A percentile compares a stretch with the other conserved stretches of the same genome.
These are phyloP conservation scores for Picus viridis DNA, from an alignment of 2,797 vertebrate species.

Conservation along the genomic window DNA sequence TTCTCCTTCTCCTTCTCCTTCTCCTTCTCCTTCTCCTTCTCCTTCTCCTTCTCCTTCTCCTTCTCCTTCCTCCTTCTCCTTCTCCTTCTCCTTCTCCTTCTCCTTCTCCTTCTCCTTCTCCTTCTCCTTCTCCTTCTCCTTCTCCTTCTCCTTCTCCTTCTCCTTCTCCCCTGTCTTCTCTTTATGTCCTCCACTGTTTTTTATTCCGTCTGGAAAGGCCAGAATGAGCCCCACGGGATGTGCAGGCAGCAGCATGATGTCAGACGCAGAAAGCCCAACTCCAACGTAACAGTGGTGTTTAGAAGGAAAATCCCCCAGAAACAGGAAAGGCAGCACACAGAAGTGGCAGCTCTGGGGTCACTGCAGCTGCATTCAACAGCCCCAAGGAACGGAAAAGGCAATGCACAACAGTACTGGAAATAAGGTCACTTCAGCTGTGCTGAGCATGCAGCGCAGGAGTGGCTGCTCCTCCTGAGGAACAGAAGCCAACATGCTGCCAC, in stretches of 20 bases:
- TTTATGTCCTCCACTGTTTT: neutral
- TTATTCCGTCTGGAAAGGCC: neutral
- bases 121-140: too few relatives aligned
- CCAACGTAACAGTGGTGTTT: neutral
- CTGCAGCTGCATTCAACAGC: slow-evolving; percentile 28
- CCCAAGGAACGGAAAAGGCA: slow-evolving; percentile 50
- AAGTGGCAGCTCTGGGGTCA: slow-evolving; percentile 17
- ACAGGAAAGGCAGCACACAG: slow-evolving; percentile 56
- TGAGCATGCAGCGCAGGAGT: slow-evolving; percentile 9
- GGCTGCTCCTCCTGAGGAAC: slow-evolving; percentile 15
- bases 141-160: neutral
- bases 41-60: too few relatives aligned
- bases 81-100: too few relatives aligned
- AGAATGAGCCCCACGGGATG: neutral
- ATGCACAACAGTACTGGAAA: slow-evolving; percentile 7
- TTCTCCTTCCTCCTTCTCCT: too few relatives aligned
- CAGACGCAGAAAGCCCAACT: slow-evolving; percentile 16
- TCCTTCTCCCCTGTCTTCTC: neutral
- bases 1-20: too few relatives aligned
- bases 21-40: too few relatives aligned
- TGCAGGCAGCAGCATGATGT: neutral
- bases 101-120: too few relatives aligned
- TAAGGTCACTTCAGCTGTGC: slow-evolving; percentile 32
- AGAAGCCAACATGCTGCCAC: neutral
- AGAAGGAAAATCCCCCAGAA: slow-evolving; percentile 57